Evolutionary conservation across 2,888 invertebrate genomes (phyloP).

Genomic region (Epirrhoe alternata): DNA sequence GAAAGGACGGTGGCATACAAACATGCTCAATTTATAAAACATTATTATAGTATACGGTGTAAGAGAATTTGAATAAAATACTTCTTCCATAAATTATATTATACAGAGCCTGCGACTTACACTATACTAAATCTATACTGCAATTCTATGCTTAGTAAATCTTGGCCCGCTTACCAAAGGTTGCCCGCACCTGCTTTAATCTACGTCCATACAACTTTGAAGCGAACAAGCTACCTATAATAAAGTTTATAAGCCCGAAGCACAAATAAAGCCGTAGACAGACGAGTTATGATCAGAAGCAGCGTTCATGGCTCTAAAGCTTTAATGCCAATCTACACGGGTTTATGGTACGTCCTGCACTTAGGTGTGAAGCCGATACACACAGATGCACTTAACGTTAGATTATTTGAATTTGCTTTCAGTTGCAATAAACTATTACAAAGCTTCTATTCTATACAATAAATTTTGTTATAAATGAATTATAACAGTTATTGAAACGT

Average conservation of each 20-base stretch:
- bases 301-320: constrained; percentile 51
- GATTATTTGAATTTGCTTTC: constrained; percentile 21
- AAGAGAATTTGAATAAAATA: no score
- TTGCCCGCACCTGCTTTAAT: background rate
- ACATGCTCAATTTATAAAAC: no score
- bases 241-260: constrained; percentile 27
- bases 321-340: constrained; percentile 57
- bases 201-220: constrained; percentile 14
- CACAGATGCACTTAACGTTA: constrained; percentile 24
- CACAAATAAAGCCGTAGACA: constrained; percentile 39
- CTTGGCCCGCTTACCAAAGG: background rate
- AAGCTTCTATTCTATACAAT: background rate
- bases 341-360: constrained; percentile 53
- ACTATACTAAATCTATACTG: no score
- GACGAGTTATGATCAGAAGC: constrained; percentile 43
- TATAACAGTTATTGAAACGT: background rate
- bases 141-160: no score
- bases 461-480: background rate
- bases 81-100: no score
- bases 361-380: constrained; percentile 43
- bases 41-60: no score
- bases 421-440: background rate
- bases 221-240: constrained; percentile 22
- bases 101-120: no score
- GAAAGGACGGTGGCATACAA: no score